Evolutionary conservation across 2,888 invertebrate genomes (phyloP).

Genomic region (Cephus pulcher): DNA sequence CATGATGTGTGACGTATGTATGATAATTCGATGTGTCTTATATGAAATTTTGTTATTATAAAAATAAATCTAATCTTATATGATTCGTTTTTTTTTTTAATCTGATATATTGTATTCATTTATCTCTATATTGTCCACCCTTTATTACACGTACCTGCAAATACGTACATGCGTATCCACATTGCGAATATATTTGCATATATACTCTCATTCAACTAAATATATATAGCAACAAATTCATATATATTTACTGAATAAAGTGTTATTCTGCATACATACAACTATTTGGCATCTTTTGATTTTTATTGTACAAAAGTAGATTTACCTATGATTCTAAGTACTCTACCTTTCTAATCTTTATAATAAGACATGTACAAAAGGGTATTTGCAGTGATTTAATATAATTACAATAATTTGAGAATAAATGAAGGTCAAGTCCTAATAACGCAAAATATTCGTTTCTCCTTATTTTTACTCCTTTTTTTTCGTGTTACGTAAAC

Average conservation of each 20-base stretch:
- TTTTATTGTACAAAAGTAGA: conserved; percentile 53
- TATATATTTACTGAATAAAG: neutral
- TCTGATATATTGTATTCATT: neutral
- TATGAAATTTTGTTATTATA: neutral
- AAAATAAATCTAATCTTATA: neutral
- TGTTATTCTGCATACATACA: conserved; percentile 12
- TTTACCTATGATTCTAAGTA: conserved; percentile 35
- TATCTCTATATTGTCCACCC: neutral
- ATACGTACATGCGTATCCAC: neutral
- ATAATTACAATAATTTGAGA: conserved; percentile 30
- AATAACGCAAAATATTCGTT: neutral
- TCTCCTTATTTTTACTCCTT: neutral
- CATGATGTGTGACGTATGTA: neutral
- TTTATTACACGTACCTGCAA: neutral
- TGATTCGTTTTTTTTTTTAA: neutral
- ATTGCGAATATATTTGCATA: neutral
- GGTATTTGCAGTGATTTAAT: conserved; percentile 31
- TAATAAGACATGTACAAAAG: conserved; percentile 40
- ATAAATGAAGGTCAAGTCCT: neutral
- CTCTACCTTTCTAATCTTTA: conserved; percentile 31
- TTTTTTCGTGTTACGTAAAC: neutral
- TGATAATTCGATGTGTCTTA: neutral
- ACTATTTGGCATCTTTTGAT: conserved; percentile 54
- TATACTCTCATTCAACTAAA: neutral
- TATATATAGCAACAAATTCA: neutral